These are phyloP conservation scores for Brachypteracias leptosomus DNA, from an alignment of 2,113 vertebrate genomes.

Conservation along the genomic window DNA sequence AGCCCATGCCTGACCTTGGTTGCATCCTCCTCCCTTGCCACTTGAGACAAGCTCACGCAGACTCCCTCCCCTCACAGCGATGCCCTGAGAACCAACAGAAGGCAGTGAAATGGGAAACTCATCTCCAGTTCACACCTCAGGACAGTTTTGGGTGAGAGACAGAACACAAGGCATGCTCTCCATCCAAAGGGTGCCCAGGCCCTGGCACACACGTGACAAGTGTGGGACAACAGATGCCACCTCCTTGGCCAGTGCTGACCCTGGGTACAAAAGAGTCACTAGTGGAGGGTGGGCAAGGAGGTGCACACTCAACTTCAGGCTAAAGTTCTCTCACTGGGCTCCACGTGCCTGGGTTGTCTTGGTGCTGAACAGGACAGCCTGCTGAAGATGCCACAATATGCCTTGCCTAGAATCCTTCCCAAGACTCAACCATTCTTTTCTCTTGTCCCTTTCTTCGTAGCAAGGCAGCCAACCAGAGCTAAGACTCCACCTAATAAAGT, in stretches of 20 bases:
- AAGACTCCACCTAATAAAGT: constrained; percentile 41
- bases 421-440: constrained; percentile 8
- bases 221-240: background rate
- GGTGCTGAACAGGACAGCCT: background rate
- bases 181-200: background rate
- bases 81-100: background rate
- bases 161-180: background rate
- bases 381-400: background rate
- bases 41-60: background rate
- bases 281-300: background rate
- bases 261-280: background rate
- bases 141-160: background rate
- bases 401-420: background rate
- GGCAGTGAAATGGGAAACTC: background rate
- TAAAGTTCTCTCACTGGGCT: background rate
- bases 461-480: constrained; percentile 45
- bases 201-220: background rate
- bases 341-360: background rate
- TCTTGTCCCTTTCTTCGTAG: constrained; percentile 32
- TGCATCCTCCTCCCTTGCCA: background rate
- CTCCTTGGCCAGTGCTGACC: background rate
- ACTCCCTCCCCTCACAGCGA: background rate
- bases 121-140: background rate
- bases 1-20: too few species aligned
- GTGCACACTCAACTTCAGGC: background rate